Conservation (phyloP, 53 echinoderm and acorn worm species). For the Glandiceps talaboti region DNA sequence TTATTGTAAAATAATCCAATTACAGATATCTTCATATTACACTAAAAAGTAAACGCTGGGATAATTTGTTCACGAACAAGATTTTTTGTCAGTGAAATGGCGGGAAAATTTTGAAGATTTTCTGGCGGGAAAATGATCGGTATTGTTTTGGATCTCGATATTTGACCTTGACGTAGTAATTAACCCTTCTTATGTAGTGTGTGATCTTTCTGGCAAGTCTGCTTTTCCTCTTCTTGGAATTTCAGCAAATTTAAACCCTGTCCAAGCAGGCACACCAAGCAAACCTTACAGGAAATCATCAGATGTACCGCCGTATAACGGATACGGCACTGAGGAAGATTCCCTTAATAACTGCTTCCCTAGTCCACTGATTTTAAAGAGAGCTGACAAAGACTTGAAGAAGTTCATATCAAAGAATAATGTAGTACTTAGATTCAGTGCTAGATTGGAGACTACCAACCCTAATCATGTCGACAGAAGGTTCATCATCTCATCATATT, state of each 20-base stretch:
- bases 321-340: constrained; percentile 82
- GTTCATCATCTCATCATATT: constrained; percentile 84
- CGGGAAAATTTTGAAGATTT: no score
- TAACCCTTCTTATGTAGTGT: neutral
- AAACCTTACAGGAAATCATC: constrained; percentile 20
- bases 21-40: no score
- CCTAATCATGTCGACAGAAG: constrained; percentile 67
- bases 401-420: constrained; percentile 91
- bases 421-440: constrained; percentile 78
- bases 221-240: neutral
- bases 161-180: no score
- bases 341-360: constrained; percentile 61
- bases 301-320: constrained; percentile 79
- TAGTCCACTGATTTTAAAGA: constrained; percentile 76
- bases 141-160: no score
- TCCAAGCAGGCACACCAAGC: constrained; percentile 40
- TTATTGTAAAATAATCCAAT: no score
- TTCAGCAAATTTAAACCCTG: constrained; percentile 43
- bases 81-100: no score
- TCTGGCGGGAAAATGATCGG: no score
- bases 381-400: constrained; percentile 70
- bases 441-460: constrained; percentile 85
- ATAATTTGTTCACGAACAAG: no score
- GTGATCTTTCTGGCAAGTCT: neutral
- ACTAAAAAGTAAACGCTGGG: no score